phyloP scores from a whole-genome alignment of 2,113 vertebrate species.

The Pithys albifrons region DNA sequence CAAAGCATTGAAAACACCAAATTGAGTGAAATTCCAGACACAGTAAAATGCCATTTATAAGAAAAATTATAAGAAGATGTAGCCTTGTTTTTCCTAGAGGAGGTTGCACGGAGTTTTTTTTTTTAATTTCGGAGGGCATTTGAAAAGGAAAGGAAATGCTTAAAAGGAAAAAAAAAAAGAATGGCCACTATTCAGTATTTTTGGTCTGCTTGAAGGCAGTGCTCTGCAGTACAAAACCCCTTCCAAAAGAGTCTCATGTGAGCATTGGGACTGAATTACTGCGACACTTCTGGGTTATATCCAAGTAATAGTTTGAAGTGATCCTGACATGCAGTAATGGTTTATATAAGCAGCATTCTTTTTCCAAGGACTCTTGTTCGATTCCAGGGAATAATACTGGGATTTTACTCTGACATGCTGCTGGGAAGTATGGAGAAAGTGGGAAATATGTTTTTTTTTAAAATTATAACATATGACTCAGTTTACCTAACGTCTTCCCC shows the following conservation, averaged over 20 bases:
- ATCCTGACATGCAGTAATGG: conserved; percentile 47
- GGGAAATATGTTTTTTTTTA: neutral
- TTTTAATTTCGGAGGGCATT: conserved; percentile 8
- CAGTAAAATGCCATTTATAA: conserved; percentile 21
- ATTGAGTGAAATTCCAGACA: neutral
- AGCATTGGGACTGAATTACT: conserved; percentile 58
- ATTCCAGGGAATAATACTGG: neutral
- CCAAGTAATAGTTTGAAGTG: conserved; percentile 52
- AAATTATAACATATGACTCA: neutral
- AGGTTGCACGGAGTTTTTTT: neutral
- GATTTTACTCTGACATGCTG: neutral
- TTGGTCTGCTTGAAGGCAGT: conserved; percentile 22
- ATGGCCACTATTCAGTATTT: conserved; percentile 15
- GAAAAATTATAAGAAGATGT: neutral
- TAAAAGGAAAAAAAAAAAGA: neutral
- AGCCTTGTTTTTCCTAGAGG: conserved; percentile 10
- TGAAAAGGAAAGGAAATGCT: conserved; percentile 5
- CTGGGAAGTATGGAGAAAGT: neutral
- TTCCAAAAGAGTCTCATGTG: conserved; percentile 40
- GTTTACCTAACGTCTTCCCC: neutral
- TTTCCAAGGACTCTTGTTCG: conserved; percentile 19
- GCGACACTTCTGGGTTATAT: conserved; percentile 69
- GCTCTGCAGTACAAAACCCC: conserved; percentile 21
- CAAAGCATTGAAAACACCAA: conserved; percentile 8
- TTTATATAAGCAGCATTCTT: conserved; percentile 52